Conservation (phyloP, 2,113 vertebrate genomes). For the Eulemur macaco region DNA sequence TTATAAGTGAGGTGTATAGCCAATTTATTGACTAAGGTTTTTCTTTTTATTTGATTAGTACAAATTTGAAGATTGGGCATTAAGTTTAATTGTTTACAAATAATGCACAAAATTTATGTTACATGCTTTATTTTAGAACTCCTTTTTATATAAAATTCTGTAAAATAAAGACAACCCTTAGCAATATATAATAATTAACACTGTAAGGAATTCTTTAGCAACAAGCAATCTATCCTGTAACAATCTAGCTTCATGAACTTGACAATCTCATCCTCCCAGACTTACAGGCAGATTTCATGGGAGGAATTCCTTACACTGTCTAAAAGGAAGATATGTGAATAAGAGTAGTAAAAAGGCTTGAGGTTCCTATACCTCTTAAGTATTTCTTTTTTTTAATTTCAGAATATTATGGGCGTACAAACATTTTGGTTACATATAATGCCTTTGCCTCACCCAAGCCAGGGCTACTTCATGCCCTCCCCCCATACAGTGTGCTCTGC, state of each 20-base stretch:
- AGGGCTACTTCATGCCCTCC: no score
- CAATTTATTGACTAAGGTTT: background rate
- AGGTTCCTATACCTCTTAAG: background rate
- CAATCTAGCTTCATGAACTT: background rate
- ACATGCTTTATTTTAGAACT: background rate
- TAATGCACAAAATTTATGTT: background rate
- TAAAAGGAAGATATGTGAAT: background rate
- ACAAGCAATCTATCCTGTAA: background rate
- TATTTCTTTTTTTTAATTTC: background rate
- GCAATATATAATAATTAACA: background rate
- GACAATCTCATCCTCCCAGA: background rate
- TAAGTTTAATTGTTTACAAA: background rate
- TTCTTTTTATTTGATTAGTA: background rate
- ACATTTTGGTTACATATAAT: no score
- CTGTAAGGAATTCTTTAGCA: background rate
- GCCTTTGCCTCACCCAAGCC: no score
- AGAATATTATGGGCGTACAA: no score
- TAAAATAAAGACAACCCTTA: background rate
- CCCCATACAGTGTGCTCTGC: no score
- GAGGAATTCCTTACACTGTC: background rate
- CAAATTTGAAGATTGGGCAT: background rate
- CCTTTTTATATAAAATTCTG: background rate
- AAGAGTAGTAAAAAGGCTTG: background rate
- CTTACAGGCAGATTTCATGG: background rate
- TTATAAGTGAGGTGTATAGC: background rate